phyloP scores from a whole-genome alignment of 1,140 invertebrate species.

The Neotoxoptera formosana region DNA sequence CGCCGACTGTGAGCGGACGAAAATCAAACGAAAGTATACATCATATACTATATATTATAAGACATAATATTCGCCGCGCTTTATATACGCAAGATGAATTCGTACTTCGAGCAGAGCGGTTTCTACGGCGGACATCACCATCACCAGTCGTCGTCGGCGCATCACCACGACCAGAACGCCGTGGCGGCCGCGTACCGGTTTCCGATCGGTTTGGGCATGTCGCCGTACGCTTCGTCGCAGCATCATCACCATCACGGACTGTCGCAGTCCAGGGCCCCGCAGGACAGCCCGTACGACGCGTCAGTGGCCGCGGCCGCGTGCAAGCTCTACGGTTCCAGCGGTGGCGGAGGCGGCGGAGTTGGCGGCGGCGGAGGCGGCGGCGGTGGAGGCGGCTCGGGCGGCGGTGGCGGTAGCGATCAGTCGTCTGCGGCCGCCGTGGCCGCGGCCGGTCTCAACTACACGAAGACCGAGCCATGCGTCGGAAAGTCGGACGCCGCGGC shows the following conservation, averaged over 20 bases:
- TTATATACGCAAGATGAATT: slow-evolving; percentile 80
- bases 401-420: slow-evolving; percentile 69
- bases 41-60: not conserved
- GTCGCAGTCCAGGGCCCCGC: slow-evolving; percentile 78
- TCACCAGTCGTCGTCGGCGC: slow-evolving; percentile 74
- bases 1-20: not conserved
- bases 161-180: slow-evolving; percentile 70
- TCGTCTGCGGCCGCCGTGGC: slow-evolving; percentile 73
- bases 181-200: slow-evolving; percentile 77
- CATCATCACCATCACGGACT: slow-evolving; percentile 81
- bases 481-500: slow-evolving; percentile 70
- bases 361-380: slow-evolving; percentile 73
- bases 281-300: slow-evolving; percentile 88
- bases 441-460: slow-evolving; percentile 71
- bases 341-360: slow-evolving; percentile 64
- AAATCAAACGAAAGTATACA: not conserved
- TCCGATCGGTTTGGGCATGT: slow-evolving; percentile 83
- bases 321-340: slow-evolving; percentile 79
- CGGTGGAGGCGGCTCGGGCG: slow-evolving; percentile 68
- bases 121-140: slow-evolving; percentile 91
- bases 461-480: slow-evolving; percentile 66
- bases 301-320: slow-evolving; percentile 85
- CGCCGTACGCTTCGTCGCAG: slow-evolving; percentile 77
- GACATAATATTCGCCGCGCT: not conserved
- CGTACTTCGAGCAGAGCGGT: slow-evolving; percentile 92